Conservation (phyloP, 2,113 vertebrate genomes). For the Cyphomyrus plagiostoma region DNA sequence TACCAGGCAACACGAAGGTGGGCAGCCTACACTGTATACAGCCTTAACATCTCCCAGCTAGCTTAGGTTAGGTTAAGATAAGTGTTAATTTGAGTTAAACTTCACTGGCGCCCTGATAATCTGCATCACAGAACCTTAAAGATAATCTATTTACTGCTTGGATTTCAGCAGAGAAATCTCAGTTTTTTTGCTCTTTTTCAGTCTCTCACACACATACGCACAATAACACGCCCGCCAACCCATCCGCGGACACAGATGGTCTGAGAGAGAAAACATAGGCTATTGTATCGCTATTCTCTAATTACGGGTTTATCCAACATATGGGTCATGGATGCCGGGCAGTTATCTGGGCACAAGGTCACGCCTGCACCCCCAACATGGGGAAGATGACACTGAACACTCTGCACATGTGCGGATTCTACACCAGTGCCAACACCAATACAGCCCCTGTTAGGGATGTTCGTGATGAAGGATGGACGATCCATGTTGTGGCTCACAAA, state of each 20-base stretch:
- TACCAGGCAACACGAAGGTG: background rate
- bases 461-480: background rate
- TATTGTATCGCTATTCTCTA: background rate
- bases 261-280: background rate
- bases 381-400: background rate
- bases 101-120: background rate
- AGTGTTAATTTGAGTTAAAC: background rate
- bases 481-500: background rate
- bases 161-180: background rate
- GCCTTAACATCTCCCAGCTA: background rate
- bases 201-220: background rate
- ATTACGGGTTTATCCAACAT: background rate
- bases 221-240: background rate
- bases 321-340: background rate
- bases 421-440: background rate
- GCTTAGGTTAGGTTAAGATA: background rate
- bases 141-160: background rate
- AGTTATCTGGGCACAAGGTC: background rate
- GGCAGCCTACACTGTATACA: background rate
- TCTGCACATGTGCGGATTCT: background rate
- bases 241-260: constrained; percentile 4
- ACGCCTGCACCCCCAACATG: background rate
- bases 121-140: background rate
- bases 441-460: background rate
- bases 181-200: background rate